phyloP scores from a whole-genome alignment of 2,888 invertebrate species.

The Slavum lentiscoides region DNA sequence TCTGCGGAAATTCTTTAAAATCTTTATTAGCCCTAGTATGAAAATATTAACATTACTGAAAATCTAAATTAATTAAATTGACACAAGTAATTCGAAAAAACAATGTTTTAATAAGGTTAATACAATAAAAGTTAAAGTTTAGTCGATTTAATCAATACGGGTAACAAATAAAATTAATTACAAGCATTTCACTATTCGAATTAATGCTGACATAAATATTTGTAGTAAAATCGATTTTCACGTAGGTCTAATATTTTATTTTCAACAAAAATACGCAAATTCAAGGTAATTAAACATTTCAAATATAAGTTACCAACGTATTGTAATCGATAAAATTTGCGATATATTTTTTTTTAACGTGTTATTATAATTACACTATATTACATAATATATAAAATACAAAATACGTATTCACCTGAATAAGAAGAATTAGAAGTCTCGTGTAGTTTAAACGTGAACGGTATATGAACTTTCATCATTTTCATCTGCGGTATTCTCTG shows the following conservation, averaged over 20 bases:
- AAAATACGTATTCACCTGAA: conserved; percentile 64
- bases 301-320: background rate
- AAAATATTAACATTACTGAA: background rate
- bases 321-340: conserved; percentile 6
- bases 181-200: background rate
- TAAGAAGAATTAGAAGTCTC: conserved; percentile 74
- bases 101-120: no score
- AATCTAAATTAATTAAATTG: background rate
- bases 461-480: conserved; percentile 83
- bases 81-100: no score
- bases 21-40: no score
- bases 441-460: conserved; percentile 77
- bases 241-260: background rate
- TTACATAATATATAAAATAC: background rate
- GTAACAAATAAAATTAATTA: background rate
- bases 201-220: conserved; percentile 3
- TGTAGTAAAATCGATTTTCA: background rate
- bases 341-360: conserved; percentile 5
- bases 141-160: no score
- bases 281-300: background rate
- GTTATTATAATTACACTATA: background rate
- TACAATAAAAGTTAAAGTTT: no score
- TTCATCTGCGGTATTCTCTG: conserved; percentile 75
- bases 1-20: no score
- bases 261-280: background rate